A percentile compares a stretch with the other conserved stretches of the same genome.
These are phyloP conservation scores for Hoplodrina blanda DNA, from an alignment of 2,888 invertebrate genomes.

Conservation along the genomic window DNA sequence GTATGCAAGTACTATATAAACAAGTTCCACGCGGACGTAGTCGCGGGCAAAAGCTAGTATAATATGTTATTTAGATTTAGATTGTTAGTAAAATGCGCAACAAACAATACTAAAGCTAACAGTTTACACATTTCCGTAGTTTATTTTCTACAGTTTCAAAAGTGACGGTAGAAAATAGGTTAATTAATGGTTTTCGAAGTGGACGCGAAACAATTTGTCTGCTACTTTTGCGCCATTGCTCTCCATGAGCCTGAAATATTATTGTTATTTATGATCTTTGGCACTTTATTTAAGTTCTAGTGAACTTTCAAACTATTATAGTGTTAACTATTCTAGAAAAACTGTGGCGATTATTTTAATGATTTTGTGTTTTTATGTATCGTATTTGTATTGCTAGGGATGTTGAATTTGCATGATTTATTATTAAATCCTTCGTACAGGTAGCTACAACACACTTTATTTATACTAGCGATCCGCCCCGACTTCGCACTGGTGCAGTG, in stretches of 20 bases:
- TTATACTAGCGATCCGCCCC: no score
- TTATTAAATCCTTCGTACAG: no score
- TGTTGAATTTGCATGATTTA: no score
- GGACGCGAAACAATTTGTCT: slow-evolving; percentile 49
- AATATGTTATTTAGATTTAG: background rate
- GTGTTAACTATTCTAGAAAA: background rate
- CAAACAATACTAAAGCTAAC: slow-evolving; percentile 4
- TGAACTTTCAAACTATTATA: slow-evolving; percentile 19
- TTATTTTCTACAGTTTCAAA: slow-evolving; percentile 41
- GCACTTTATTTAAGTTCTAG: slow-evolving; percentile 17
- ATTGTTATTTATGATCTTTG: slow-evolving; percentile 53
- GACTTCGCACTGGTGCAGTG: no score
- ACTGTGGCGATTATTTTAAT: background rate
- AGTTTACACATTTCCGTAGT: slow-evolving; percentile 26
- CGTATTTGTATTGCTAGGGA: no score
- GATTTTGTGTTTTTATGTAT: no score
- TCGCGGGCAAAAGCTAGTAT: no score
- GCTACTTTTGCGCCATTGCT: slow-evolving; percentile 34
- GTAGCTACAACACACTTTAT: no score
- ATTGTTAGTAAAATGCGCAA: slow-evolving; percentile 2
- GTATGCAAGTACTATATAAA: no score
- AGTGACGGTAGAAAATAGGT: slow-evolving; percentile 51
- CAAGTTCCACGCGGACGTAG: no score
- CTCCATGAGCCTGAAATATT: slow-evolving; percentile 49
- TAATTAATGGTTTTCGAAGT: slow-evolving; percentile 54